Conservation (phyloP, 2,888 invertebrate genomes). For the Drosophila anceps region DNA sequence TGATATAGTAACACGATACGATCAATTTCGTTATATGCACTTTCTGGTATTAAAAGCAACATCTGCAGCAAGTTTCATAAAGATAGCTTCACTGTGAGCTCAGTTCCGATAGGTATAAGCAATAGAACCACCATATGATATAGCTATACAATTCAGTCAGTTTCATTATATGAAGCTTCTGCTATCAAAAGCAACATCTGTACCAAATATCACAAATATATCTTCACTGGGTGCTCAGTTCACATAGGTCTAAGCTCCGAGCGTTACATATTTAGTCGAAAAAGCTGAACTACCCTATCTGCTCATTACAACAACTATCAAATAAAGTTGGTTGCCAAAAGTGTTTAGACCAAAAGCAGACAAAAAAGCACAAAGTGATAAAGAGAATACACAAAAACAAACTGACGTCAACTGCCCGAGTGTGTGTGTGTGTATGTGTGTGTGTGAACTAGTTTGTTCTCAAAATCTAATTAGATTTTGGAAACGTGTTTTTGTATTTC, state of each 20-base stretch:
- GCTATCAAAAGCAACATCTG: not conserved
- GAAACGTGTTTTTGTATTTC: constrained; percentile 60
- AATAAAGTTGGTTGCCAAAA: constrained; percentile 46
- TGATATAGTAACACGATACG: not conserved
- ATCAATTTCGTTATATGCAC: not conserved
- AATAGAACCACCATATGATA: not conserved
- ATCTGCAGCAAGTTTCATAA: not conserved
- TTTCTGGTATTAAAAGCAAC: not conserved
- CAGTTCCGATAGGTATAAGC: not conserved
- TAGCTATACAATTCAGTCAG: not conserved
- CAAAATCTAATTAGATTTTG: constrained; percentile 70
- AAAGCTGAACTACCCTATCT: not conserved
- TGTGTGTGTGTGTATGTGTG: not conserved
- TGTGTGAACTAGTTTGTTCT: constrained; percentile 68
- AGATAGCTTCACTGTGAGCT: not conserved
- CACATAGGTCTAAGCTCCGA: not conserved
- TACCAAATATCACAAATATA: not conserved
- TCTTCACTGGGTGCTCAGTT: not conserved
- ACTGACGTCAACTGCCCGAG: constrained; percentile 24
- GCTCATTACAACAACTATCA: constrained; percentile 26
- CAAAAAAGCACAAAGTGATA: constrained; percentile 32
- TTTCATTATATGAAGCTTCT: not conserved
- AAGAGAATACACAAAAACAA: constrained; percentile 33
- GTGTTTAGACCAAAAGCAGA: constrained; percentile 39
- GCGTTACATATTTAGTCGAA: not conserved